Conservation (phyloP, 2,797 vertebrate species). For the Mus caroli region DNA sequence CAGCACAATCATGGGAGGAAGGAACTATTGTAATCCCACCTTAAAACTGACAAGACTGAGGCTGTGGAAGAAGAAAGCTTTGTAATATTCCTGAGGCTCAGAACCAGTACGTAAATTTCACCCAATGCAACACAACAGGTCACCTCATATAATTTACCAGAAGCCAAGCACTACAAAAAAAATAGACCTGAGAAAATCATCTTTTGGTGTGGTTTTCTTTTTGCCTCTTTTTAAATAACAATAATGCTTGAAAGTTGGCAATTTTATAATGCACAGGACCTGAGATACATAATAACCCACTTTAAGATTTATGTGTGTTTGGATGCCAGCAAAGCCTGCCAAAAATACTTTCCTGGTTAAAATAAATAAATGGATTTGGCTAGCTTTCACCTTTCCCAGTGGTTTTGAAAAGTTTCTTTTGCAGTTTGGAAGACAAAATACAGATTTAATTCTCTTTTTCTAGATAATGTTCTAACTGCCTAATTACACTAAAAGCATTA, state of each 20-base stretch:
- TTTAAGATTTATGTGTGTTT: constrained; percentile 59
- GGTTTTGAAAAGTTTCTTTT: constrained; percentile 71
- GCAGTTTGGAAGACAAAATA: constrained; percentile 65
- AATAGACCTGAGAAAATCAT: background rate
- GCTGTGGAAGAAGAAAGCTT: background rate
- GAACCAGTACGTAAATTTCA: background rate
- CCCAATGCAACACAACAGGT: background rate
- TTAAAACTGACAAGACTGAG: background rate
- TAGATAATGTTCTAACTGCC: constrained; percentile 55
- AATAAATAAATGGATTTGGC: constrained; percentile 63
- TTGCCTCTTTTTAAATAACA: constrained; percentile 47
- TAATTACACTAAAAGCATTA: constrained; percentile 71
- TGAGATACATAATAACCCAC: constrained; percentile 17
- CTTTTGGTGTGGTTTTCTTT: background rate
- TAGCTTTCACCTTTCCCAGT: constrained; percentile 49
- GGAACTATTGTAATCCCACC: background rate
- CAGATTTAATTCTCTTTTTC: constrained; percentile 67
- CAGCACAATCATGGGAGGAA: background rate
- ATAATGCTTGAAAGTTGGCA: constrained; percentile 38
- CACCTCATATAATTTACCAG: background rate
- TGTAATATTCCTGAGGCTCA: background rate
- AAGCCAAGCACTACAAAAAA: constrained; percentile 7
- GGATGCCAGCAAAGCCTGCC: constrained; percentile 61
- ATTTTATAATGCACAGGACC: constrained; percentile 21
- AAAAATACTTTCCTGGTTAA: constrained; percentile 43